Conservation (phyloP, 2,888 invertebrate species). For the Ormyrus labotus region DNA sequence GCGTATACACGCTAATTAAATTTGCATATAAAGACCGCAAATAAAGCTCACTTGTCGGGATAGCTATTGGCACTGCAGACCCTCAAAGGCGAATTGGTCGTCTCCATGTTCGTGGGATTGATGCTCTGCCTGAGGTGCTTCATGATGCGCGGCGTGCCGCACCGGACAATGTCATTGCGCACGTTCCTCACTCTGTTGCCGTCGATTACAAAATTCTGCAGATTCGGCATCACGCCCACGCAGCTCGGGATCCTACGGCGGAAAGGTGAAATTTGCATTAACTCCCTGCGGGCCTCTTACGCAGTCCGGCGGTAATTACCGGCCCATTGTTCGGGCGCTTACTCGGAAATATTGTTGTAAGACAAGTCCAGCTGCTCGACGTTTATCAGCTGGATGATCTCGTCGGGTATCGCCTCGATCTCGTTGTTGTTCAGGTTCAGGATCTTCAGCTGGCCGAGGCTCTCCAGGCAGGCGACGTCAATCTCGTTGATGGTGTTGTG, state of each 20-base stretch:
- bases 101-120: conserved; percentile 74
- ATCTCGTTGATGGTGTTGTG: conserved; percentile 88
- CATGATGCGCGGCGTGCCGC: conserved; percentile 89
- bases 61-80: conserved; percentile 63
- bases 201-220: conserved; percentile 89
- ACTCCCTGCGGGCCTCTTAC: too few species aligned
- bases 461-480: conserved; percentile 83
- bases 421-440: conserved; percentile 90
- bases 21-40: conserved; percentile 11
- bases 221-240: conserved; percentile 84
- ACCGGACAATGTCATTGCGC: conserved; percentile 88
- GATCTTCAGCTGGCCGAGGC: conserved; percentile 84
- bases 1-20: neutral
- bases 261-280: too few species aligned
- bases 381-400: conserved; percentile 85
- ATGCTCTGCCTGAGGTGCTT: conserved; percentile 84
- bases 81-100: conserved; percentile 72
- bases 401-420: conserved; percentile 85
- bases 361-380: conserved; percentile 90
- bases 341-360: conserved; percentile 83
- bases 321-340: conserved; percentile 59
- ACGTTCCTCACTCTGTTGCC: conserved; percentile 91
- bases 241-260: conserved; percentile 80
- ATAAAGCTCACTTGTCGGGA: conserved; percentile 79
- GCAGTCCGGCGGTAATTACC: too few species aligned